Evolutionary conservation across 2,797 vertebrate species (phyloP), one percentile per base, ranked within the genome.

Genomic region (Tinamus major): DNA sequence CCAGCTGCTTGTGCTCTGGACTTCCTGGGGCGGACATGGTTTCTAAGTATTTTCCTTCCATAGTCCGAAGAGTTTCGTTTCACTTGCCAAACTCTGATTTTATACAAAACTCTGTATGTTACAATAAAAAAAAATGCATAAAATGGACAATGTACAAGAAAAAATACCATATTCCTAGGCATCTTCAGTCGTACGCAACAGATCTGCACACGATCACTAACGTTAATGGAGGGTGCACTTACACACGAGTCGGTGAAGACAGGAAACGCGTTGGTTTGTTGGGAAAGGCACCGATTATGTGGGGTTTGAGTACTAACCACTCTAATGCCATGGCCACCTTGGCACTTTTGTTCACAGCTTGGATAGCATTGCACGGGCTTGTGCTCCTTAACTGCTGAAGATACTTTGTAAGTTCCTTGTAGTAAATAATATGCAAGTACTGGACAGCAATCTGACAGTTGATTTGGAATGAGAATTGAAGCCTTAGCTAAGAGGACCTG

Each of bases 401-500:
- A 1, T 44, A 44, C 6, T 64, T 69, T 55, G 59, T 76, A 46
- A 0, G 0, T 69, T 68, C 31, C 58, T 68, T 79, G 44, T 74
- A 79, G 17, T 72, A 59, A 83, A 87, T 64, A 75, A 74, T n/a
- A 33, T 70, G 56, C 48, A 69, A 81, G 65, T 64, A 56, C n/a
- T 59, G 27, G 72, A 41, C 18, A 31, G 55, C 67, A 92, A 93
- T 18, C 31, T 82, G 44, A 46, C 49, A 1, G 18, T 20, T 89
- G 44, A 75, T 55, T 83, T 72, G 9, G 5, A 71, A 1, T 27
- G 58, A 42, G 55, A 75, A 53, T 62, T 87, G 37, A 55, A 55
- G 44, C 26, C 37, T 58, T 37, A 35, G 61, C 39, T 46, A n/a
- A 48, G 33, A 39, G 24, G n/a, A 91, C 31, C 33, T 82, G 49